Percentiles rank a stretch among this genome's conserved stretches.
These are phyloP conservation scores for Anolis sagrei DNA, from an alignment of 2,113 vertebrate genomes.

Conservation along the genomic window DNA sequence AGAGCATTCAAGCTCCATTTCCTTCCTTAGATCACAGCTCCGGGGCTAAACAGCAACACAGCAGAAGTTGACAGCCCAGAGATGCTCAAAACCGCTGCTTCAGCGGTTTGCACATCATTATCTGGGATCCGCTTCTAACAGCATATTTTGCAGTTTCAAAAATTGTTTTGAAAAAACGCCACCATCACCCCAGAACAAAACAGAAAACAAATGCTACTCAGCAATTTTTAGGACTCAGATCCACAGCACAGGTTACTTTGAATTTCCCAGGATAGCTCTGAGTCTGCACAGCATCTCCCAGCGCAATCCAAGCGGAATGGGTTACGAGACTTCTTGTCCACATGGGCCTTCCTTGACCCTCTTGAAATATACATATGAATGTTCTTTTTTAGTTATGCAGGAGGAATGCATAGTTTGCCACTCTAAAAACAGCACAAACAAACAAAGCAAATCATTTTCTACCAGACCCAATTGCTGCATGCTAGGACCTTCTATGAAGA, in stretches of 20 bases:
- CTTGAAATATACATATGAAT: too few relatives aligned
- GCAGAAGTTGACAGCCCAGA: background rate
- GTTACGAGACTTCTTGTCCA: background rate
- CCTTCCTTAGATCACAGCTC: slow-evolving; percentile 2
- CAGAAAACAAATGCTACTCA: background rate
- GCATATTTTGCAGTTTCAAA: slow-evolving; percentile 7
- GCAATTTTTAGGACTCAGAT: background rate
- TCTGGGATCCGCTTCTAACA: slow-evolving; percentile 12
- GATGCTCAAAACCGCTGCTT: background rate
- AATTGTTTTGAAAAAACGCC: background rate
- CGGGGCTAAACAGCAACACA: background rate
- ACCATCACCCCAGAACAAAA: background rate
- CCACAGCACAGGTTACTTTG: background rate
- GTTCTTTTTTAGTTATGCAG: background rate
- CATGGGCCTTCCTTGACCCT: too few relatives aligned
- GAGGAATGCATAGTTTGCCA: background rate
- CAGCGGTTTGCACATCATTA: background rate
- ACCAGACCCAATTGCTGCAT: too few relatives aligned
- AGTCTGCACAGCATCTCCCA: background rate
- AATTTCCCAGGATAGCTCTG: too few relatives aligned
- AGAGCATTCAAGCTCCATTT: background rate
- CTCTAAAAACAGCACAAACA: too few relatives aligned
- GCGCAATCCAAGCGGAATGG: background rate
- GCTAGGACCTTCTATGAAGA: too few relatives aligned
- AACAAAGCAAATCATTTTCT: too few relatives aligned